Evolutionary conservation across 92 coral and sea anemone genomes (phyloP), one percentile per base, ranked within the genome.

Genomic region (Pocillopora meandrina): DNA sequence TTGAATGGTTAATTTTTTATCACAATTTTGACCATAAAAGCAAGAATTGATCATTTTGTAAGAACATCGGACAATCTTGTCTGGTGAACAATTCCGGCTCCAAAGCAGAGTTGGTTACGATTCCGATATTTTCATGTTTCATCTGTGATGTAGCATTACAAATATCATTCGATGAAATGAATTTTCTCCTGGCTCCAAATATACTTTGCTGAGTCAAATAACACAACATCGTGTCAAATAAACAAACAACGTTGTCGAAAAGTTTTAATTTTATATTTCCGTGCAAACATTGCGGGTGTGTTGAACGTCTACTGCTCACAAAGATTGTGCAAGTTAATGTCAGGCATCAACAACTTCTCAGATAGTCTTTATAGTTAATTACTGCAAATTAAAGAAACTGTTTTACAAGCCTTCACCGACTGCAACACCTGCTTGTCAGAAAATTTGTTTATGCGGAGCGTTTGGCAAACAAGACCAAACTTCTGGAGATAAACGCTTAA

Each of bases 281-380:
- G 17, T 20, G 11, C 49, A n/a, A n/a, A 49, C 5, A 12, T 65
- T 17, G 18, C 36, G 10, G 14, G 42, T 49, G 15, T 13, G 56
- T 80, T 69, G 13, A 6, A 56, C 34, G 21, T 1, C 19, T 23
- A 31, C 10, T 67, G 56, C 19, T 15, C 42, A 34, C n/a, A 70
- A 17, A 34, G 55, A 16, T 17, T 16, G 62, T 12, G 18, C 5
- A 76, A 42, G 56, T 19, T 2, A 15, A 61, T 33, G n/a, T 73
- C 36, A 17, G 20, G 31, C 18, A 10, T 18, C 12, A 67, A 16
- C 60, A 0, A 76, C 20, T 16, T 31, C 7, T 58, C 55, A 57
- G 9, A n/a, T 76, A 49, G 80, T 61, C 61, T 33, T 76, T 76
- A 34, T 23, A 76, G 80, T 76, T 76, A 76, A 76, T 76, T 76